phyloP scores from a whole-genome alignment of 2,113 vertebrate genomes.

The Seriola rivoliana region DNA sequence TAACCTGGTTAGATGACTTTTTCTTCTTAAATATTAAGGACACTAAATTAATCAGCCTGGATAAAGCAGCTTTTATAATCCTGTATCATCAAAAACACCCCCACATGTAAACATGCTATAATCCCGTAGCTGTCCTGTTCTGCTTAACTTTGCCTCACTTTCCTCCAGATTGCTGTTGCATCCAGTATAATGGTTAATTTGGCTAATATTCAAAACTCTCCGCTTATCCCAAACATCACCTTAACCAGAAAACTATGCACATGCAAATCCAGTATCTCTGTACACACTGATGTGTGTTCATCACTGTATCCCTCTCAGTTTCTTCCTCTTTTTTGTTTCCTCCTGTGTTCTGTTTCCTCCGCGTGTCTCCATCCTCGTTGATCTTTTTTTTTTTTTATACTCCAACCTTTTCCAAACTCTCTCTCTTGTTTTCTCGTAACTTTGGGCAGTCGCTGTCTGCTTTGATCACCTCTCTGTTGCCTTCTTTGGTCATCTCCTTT shows the following conservation, averaged over 20 bases:
- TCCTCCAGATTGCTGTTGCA: too few relatives aligned
- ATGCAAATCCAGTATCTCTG: neutral
- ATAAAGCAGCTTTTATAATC: too few relatives aligned
- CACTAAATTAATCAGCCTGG: too few relatives aligned
- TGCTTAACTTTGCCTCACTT: neutral
- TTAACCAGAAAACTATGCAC: neutral
- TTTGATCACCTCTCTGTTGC: slow-evolving; percentile 63
- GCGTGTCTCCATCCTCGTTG: neutral
- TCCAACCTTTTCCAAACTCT: slow-evolving; percentile 9
- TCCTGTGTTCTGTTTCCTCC: neutral
- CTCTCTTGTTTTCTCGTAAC: slow-evolving; percentile 31
- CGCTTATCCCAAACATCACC: neutral
- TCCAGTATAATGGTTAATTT: neutral
- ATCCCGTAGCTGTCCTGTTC: neutral
- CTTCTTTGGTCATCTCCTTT: slow-evolving; percentile 80
- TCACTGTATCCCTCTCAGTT: neutral
- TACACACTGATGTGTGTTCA: neutral
- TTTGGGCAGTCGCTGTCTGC: slow-evolving; percentile 20
- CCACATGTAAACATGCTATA: too few relatives aligned
- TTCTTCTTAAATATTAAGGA: too few relatives aligned
- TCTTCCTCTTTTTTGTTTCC: slow-evolving; percentile 10
- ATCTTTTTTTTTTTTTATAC: slow-evolving; percentile 21
- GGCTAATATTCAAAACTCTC: neutral
- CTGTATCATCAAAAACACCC: too few relatives aligned
- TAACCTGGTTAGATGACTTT: too few relatives aligned